Percentiles rank a stretch among this genome's conserved stretches.
phyloP scores from a whole-genome alignment of 2,888 invertebrate species.

The Bombyx huttoni region DNA sequence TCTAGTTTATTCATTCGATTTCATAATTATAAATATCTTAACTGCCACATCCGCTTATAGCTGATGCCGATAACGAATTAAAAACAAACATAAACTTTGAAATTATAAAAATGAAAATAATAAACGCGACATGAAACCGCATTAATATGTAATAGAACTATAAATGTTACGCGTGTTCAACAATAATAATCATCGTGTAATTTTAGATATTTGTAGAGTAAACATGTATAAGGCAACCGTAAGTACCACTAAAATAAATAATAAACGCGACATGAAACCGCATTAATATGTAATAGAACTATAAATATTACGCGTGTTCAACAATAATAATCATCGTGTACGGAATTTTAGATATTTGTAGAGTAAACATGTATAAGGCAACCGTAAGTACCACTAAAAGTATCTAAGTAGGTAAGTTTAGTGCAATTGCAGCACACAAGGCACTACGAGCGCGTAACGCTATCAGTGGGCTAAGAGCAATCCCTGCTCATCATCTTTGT shows the following conservation, averaged over 20 bases:
- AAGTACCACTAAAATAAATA: constrained; percentile 4
- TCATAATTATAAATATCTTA: no score
- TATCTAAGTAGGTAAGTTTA: not conserved
- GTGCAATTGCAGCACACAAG: constrained; percentile 7
- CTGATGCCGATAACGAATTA: no score
- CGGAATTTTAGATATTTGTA: not conserved
- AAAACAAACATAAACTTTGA: no score
- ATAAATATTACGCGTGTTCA: not conserved
- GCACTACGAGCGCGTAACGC: constrained; percentile 7
- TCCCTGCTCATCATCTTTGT: constrained; percentile 69
- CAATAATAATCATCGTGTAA: not conserved
- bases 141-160: no score
- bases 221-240: constrained; percentile 21
- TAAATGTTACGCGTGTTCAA: not conserved
- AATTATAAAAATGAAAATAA: no score
- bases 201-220: not conserved
- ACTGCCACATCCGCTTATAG: no score
- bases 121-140: no score
- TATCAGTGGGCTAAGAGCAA: constrained; percentile 39
- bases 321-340: not conserved
- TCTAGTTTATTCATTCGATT: no score
- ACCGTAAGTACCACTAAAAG: constrained; percentile 10
- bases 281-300: no score
- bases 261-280: no score
- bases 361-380: constrained; percentile 18